Percentiles rank a stretch among this genome's conserved stretches.
phyloP scores from a whole-genome alignment of 2,797 vertebrate genomes.

The Clarias laeviceps region DNA sequence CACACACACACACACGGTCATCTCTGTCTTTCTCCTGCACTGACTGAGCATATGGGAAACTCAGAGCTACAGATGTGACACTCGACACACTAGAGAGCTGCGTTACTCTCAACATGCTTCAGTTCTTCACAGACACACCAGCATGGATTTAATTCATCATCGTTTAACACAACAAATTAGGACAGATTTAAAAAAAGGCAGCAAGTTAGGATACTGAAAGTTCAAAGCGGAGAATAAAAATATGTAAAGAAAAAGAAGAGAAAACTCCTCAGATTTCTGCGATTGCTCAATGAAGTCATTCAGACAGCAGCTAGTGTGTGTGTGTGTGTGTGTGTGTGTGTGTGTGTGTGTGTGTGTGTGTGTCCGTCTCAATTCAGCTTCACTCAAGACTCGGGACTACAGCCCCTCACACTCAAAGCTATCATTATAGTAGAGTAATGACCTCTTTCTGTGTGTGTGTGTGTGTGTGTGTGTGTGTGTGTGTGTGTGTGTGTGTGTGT shows the following conservation, averaged over 20 bases:
- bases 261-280: not conserved
- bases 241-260: not conserved
- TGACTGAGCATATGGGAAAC: not conserved
- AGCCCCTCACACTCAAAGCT: not conserved
- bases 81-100: not conserved
- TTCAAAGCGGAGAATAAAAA: too few relatives aligned
- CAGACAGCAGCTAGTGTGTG: not conserved
- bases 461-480: not conserved
- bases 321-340: too few relatives aligned
- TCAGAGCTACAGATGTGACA: not conserved
- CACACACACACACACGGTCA: too few relatives aligned
- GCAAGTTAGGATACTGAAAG: not conserved
- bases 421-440: constrained; percentile 35
- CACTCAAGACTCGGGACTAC: not conserved
- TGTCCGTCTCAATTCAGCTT: not conserved
- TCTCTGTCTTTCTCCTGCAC: too few relatives aligned
- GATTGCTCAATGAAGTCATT: not conserved
- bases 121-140: not conserved
- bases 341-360: too few relatives aligned
- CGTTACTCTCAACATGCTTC: not conserved
- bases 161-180: not conserved
- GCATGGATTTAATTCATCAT: not conserved
- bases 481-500: constrained; percentile 12
- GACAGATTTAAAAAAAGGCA: not conserved
- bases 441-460: constrained; percentile 13